Evolutionary conservation across 2,113 vertebrate species (phyloP).

Genomic region (Irena cyanogastra): DNA sequence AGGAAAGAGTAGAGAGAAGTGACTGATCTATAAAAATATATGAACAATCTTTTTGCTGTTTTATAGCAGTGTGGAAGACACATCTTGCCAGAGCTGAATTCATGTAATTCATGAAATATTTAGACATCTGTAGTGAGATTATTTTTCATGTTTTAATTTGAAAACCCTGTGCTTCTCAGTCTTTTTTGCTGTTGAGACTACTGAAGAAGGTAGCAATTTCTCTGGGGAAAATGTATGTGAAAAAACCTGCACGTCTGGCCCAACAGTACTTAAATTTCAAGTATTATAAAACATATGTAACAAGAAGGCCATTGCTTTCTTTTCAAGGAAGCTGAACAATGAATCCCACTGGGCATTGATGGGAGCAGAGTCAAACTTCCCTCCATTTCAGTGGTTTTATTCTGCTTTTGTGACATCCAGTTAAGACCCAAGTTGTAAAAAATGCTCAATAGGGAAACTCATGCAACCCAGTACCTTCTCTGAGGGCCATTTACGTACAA

Average conservation of each 20-base stretch:
- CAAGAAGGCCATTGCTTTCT: background rate
- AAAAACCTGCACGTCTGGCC: background rate
- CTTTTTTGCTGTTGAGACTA: background rate
- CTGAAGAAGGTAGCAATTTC: background rate
- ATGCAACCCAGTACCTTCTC: background rate
- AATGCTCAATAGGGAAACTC: background rate
- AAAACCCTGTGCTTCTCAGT: background rate
- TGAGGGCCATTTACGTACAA: background rate
- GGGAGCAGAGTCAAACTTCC: background rate
- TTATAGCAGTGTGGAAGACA: background rate
- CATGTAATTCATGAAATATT: background rate
- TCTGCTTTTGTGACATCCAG: background rate
- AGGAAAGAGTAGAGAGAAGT: background rate
- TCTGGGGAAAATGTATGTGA: background rate
- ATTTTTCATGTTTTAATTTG: slow-evolving; percentile 36
- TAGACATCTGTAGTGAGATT: background rate
- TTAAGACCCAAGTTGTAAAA: background rate
- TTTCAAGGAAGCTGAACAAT: background rate
- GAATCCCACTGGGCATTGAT: background rate
- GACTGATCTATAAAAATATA: background rate
- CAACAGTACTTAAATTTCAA: background rate
- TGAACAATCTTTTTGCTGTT: background rate
- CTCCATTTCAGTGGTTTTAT: background rate
- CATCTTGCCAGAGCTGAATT: background rate
- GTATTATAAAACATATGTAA: background rate